phyloP scores from a whole-genome alignment of 2,888 invertebrate species.

The Flexamia atlantica region DNA sequence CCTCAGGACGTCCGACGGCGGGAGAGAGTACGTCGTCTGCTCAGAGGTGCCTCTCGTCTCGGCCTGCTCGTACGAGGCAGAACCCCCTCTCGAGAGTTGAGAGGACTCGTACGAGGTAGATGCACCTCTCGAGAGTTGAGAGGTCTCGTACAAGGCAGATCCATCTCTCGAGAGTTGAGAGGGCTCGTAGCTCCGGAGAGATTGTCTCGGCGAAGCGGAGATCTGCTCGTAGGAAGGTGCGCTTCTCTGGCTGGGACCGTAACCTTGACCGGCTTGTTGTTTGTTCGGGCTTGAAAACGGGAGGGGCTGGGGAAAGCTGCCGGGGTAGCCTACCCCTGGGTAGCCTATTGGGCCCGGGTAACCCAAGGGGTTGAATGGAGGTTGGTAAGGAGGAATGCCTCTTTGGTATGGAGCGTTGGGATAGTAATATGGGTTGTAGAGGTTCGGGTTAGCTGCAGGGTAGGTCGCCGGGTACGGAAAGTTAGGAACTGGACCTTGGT shows the following conservation, averaged over 20 bases:
- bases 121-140: conserved; percentile 63
- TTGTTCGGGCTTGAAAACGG: conserved; percentile 59
- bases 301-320: conserved; percentile 41
- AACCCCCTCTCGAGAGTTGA: conserved; percentile 63
- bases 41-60: conserved; percentile 66
- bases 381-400: conserved; percentile 26
- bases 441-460: conserved; percentile 55
- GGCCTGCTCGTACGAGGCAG: conserved; percentile 33
- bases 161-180: conserved; percentile 63
- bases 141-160: conserved; percentile 8
- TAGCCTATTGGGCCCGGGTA: conserved; percentile 18
- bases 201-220: conserved; percentile 16
- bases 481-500: conserved; percentile 54
- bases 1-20: conserved; percentile 68
- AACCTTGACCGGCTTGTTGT: conserved; percentile 46
- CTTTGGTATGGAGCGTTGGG: conserved; percentile 40
- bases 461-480: conserved; percentile 54
- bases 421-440: conserved; percentile 51
- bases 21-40: conserved; percentile 61
- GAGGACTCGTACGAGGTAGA: conserved; percentile 21
- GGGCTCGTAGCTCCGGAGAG: conserved; percentile 7
- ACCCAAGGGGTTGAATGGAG: background rate
- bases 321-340: conserved; percentile 46
- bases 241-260: conserved; percentile 30
- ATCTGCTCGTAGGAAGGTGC: conserved; percentile 35